Evolutionary conservation across 2,797 vertebrate genomes (phyloP), one percentile per base, ranked within the genome.

Genomic region (Vireo griseus): DNA sequence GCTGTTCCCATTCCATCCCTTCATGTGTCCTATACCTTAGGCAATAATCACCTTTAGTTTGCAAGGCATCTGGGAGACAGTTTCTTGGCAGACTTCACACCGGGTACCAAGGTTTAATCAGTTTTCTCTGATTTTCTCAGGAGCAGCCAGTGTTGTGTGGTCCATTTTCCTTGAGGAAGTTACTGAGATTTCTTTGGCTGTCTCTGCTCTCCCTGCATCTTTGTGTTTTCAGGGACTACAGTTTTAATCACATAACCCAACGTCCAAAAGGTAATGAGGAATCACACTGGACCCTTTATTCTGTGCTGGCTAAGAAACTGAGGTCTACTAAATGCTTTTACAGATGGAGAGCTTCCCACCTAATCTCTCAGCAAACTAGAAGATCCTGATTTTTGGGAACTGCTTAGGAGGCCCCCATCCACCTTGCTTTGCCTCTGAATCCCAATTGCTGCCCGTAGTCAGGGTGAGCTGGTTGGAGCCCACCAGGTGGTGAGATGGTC

Each of bases 381-480:
- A 48, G 54, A 66, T 59, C 39, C n/a, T 69, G 71, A 47, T 12
- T 84, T 85, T 62, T 61, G 52, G 24, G 37, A 48, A 28, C 26
- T 40, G 63, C 40, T 33, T 9, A 55, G 33, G 54, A 63, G 59
- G 59, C 28, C 44, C 8, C 31, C 28, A 39, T 9, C 21, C 33
- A 24, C 47, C 19, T 40, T 11, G 7, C 44, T 86, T 59, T 4
- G 5, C 51, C 47, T 57, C 37, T 68, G 54, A 31, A 55, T 13
- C 14, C 24, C 37, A 37, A 0, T 2, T 62, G 62, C 50, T 73
- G 73, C 37, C 3, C 0, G 6, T 5, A n/a, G 29, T 13, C 13
- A 22, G 54, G 16, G 26, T 4, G 44, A 62, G 40, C 5, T 47
- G 74, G 62, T 61, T 69, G 55, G 14, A 87, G 40, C 44, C n/a